Evolutionary conservation across 2,113 vertebrate genomes (phyloP).

Genomic region (Isurus oxyrinchus): DNA sequence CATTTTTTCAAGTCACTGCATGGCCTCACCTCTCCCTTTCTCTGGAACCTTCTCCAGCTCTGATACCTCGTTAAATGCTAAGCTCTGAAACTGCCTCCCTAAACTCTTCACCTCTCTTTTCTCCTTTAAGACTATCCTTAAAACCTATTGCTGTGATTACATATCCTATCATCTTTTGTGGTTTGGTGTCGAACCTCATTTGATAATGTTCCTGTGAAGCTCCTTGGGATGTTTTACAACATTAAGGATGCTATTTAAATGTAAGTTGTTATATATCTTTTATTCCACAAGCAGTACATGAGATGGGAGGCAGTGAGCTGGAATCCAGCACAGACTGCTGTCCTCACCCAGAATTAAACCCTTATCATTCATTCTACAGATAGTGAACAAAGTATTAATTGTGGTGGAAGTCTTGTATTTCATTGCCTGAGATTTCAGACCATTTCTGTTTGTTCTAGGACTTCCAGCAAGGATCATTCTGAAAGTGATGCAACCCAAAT

Average conservation of each 20-base stretch:
- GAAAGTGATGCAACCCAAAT: slow-evolving; percentile 40
- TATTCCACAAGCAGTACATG: background rate
- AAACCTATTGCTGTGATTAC: background rate
- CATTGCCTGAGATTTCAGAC: background rate
- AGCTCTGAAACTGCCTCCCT: background rate
- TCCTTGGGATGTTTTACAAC: too few relatives aligned
- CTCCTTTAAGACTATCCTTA: background rate
- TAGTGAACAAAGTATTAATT: background rate
- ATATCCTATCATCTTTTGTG: too few relatives aligned
- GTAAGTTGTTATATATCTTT: background rate
- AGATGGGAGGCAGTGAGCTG: background rate
- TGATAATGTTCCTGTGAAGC: too few relatives aligned
- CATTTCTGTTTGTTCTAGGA: slow-evolving; percentile 35
- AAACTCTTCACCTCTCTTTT: background rate
- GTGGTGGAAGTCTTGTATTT: background rate
- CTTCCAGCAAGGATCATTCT: slow-evolving; percentile 43
- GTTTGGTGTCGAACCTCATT: too few relatives aligned
- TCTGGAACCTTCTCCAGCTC: background rate
- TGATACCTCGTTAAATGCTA: background rate
- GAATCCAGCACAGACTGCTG: background rate
- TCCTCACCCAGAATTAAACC: background rate
- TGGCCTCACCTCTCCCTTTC: too few relatives aligned
- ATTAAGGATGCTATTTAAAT: background rate
- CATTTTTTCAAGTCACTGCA: too few relatives aligned
- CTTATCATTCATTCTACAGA: background rate